Evolutionary conservation across 2,888 invertebrate genomes (phyloP).

Genomic region (Rhingia campestris): DNA sequence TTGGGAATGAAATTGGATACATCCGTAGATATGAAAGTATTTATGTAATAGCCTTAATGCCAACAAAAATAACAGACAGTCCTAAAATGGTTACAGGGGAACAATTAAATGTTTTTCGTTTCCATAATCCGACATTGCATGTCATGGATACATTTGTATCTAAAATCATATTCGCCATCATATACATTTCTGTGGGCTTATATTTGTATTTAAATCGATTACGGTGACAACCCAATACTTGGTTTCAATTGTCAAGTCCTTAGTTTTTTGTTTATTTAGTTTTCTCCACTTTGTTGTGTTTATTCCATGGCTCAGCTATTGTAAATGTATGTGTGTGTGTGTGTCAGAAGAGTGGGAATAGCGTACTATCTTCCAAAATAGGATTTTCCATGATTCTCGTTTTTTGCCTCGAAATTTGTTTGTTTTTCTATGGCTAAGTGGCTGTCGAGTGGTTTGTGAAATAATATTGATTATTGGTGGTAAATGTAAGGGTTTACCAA

Average conservation of each 20-base stretch:
- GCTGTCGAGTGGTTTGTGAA: conserved; percentile 35
- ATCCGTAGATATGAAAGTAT: neutral
- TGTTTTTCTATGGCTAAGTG: conserved; percentile 42
- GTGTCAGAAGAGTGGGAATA: conserved; percentile 6
- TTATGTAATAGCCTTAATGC: neutral
- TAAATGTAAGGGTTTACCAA: conserved; percentile 48
- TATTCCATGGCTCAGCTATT: conserved; percentile 4
- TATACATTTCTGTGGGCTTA: conserved; percentile 6
- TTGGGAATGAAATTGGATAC: neutral
- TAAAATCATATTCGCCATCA: neutral
- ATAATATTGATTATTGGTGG: conserved; percentile 57
- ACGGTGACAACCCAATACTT: conserved; percentile 31
- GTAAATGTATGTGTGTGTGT: neutral
- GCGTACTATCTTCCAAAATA: conserved; percentile 10
- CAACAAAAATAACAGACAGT: neutral
- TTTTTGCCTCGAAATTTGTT: conserved; percentile 31
- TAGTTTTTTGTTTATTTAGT: conserved; percentile 26
- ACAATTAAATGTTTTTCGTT: neutral
- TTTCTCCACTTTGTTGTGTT: neutral
- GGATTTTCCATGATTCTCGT: conserved; percentile 31
- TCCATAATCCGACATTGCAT: conserved; percentile 24
- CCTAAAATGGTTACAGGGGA: conserved; percentile 7
- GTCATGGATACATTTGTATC: conserved; percentile 22
- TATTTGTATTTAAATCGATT: conserved; percentile 49
- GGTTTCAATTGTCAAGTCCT: conserved; percentile 12